Percentiles rank a stretch among this genome's conserved stretches.
These are phyloP conservation scores for Bombus vancouverensis DNA, from an alignment of 1,140 invertebrate genomes.

Conservation along the genomic window DNA sequence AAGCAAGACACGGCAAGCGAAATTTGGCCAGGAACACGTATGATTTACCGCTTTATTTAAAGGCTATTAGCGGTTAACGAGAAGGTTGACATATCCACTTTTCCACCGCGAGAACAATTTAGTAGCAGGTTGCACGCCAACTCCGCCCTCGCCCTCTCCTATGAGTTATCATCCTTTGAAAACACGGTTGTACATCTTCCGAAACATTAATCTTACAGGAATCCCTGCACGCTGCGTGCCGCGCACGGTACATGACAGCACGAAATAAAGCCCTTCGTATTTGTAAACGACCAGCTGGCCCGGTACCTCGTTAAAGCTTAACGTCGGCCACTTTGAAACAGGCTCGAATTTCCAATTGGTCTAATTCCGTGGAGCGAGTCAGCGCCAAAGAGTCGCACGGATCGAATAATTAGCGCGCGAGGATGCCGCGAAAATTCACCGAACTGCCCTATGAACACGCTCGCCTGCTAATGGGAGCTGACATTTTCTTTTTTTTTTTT, in stretches of 20 bases:
- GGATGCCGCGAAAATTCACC: not conserved
- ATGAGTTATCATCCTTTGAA: conserved; percentile 66
- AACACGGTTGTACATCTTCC: conserved; percentile 59
- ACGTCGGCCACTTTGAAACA: conserved; percentile 11
- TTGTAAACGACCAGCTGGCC: conserved; percentile 45
- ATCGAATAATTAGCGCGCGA: conserved; percentile 6
- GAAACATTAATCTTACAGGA: conserved; percentile 67
- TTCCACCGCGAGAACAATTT: conserved; percentile 65
- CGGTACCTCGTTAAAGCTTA: conserved; percentile 30
- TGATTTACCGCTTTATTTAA: conserved; percentile 74
- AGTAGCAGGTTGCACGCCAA: conserved; percentile 62
- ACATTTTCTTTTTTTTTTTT: too few species aligned
- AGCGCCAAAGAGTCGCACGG: not conserved
- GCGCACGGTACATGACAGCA: conserved; percentile 50
- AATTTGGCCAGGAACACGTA: conserved; percentile 14
- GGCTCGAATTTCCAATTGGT: conserved; percentile 34
- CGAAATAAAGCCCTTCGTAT: conserved; percentile 53
- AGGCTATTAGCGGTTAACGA: conserved; percentile 64
- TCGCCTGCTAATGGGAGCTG: not conserved
- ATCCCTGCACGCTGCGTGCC: conserved; percentile 55
- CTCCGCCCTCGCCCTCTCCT: conserved; percentile 30
- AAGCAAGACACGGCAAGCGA: not conserved
- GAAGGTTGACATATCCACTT: conserved; percentile 65
- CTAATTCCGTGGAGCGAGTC: not conserved
- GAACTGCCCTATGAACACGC: not conserved